A percentile compares a stretch with the other conserved stretches of the same genome.
These are phyloP conservation scores for Setophaga petechia DNA, from an alignment of 2,113 vertebrate genomes.

Conservation along the genomic window DNA sequence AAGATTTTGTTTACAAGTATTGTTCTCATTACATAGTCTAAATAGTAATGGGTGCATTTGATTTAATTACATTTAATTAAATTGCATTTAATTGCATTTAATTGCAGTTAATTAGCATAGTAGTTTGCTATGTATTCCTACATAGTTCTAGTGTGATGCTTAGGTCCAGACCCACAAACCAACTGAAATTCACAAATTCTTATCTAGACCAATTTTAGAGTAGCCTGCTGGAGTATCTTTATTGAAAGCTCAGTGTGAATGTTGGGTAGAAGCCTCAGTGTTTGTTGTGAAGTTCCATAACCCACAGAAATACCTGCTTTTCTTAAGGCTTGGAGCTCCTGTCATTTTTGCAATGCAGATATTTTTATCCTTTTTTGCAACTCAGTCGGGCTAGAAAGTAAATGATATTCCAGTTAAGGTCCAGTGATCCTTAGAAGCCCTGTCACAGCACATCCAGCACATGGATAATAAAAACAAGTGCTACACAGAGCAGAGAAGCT, in stretches of 20 bases:
- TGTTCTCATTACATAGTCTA: conserved; percentile 52
- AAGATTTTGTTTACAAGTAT: conserved; percentile 47
- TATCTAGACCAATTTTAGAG: background rate
- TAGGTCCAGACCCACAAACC: background rate
- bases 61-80: conserved; percentile 64
- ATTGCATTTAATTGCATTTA: conserved; percentile 61
- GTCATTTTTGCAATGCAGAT: background rate
- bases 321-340: background rate
- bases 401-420: background rate
- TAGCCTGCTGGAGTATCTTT: background rate
- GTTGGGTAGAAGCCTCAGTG: background rate
- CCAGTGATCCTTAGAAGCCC: background rate
- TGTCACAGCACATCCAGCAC: background rate
- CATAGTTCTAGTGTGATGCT: background rate
- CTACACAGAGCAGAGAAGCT: background rate
- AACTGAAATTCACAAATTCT: background rate
- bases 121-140: conserved; percentile 1
- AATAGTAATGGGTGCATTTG: conserved; percentile 41
- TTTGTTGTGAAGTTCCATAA: background rate
- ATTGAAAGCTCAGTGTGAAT: background rate
- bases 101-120: conserved; percentile 59
- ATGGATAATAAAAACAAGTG: background rate
- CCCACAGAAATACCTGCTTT: background rate
- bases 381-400: background rate
- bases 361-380: background rate